Percentiles rank a stretch among this genome's conserved stretches.
Evolutionary conservation across 2,888 invertebrate genomes (phyloP).

Genomic region (Volucella inanis): DNA sequence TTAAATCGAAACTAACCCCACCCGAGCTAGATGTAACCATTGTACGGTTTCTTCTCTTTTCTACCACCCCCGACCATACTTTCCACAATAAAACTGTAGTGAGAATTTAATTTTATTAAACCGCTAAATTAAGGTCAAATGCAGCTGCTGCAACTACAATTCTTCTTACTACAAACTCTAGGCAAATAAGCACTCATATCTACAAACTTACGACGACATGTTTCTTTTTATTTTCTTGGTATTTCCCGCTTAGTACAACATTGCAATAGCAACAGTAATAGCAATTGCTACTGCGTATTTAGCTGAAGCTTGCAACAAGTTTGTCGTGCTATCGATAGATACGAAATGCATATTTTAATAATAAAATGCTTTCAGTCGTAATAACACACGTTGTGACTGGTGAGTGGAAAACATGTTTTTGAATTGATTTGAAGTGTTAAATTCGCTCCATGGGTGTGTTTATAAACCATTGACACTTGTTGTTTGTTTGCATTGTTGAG

Average conservation of each 20-base stretch:
- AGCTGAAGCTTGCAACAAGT: not conserved
- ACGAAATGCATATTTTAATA: slow-evolving; percentile 17
- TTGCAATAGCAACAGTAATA: not conserved
- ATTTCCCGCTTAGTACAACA: too few relatives aligned
- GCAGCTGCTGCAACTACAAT: slow-evolving; percentile 54
- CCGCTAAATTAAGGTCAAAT: slow-evolving; percentile 52
- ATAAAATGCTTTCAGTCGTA: slow-evolving; percentile 14
- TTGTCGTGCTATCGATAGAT: slow-evolving; percentile 5
- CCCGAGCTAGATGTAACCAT: not conserved
- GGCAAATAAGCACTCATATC: slow-evolving; percentile 4
- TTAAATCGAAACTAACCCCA: not conserved
- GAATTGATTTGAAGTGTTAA: not conserved
- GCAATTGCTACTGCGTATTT: slow-evolving; percentile 41
- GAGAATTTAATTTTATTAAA: slow-evolving; percentile 51
- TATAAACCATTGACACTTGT: not conserved
- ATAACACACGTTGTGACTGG: slow-evolving; percentile 18
- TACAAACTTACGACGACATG: not conserved
- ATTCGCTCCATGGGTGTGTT: not conserved
- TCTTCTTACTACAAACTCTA: slow-evolving; percentile 31
- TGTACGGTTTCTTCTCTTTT: not conserved
- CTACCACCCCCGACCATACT: not conserved
- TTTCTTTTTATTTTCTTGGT: slow-evolving; percentile 7
- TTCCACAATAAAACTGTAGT: not conserved
- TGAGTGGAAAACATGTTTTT: slow-evolving; percentile 23
- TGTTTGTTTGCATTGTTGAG: too few relatives aligned